phyloP scores from a whole-genome alignment of 1,140 invertebrate genomes.

The Drosophila nannoptera region DNA sequence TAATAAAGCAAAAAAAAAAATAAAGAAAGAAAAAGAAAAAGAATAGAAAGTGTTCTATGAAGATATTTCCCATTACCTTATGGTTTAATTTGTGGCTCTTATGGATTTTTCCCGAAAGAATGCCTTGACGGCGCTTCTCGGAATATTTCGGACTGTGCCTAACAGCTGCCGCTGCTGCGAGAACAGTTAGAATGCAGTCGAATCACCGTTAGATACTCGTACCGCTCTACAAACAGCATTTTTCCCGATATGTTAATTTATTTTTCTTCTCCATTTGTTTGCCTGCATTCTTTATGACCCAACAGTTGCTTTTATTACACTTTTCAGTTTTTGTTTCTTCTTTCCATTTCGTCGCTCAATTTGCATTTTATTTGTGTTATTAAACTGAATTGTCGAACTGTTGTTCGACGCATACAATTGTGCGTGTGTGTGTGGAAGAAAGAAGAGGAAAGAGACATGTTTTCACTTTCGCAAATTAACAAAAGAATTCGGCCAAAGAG shows the following conservation, averaged over 20 bases:
- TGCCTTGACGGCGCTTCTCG: conserved; percentile 13
- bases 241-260: conserved; percentile 39
- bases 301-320: conserved; percentile 28
- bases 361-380: conserved; percentile 44
- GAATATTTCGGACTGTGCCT: conserved; percentile 1
- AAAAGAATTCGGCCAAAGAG: conserved; percentile 50
- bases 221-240: conserved; percentile 18
- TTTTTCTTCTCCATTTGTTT: neutral
- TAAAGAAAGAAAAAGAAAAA: neutral
- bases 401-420: too few relatives aligned
- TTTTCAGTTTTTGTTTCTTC: neutral
- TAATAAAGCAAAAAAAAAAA: neutral
- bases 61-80: neutral
- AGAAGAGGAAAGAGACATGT: conserved; percentile 39
- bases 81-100: neutral
- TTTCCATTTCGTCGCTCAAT: conserved; percentile 15
- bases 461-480: conserved; percentile 70
- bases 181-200: conserved; percentile 43
- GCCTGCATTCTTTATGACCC: conserved; percentile 35
- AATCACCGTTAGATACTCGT: conserved; percentile 30
- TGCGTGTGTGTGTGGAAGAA: conserved; percentile 1
- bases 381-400: conserved; percentile 6
- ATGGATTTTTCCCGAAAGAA: neutral
- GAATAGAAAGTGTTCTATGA: conserved; percentile 7
- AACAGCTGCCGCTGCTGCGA: conserved; percentile 30